Conservation (phyloP, 2,113 vertebrate genomes). For the Ariopsis seemanni region DNA sequence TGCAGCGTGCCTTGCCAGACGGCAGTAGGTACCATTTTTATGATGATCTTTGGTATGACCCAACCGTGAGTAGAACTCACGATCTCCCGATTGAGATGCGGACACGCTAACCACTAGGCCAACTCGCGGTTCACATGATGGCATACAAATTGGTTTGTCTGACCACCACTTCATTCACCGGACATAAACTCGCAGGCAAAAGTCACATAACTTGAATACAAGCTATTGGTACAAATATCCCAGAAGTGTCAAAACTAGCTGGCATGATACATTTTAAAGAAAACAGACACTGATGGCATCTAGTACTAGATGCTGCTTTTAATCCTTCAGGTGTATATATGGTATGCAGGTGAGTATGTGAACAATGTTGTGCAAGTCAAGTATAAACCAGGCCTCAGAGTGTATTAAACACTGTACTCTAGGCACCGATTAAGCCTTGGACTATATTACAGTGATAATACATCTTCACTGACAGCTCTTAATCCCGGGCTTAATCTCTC, state of each 20-base stretch:
- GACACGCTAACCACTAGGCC: too few relatives aligned
- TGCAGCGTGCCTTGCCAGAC: too few relatives aligned
- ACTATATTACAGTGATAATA: slow-evolving; percentile 16
- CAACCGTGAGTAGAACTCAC: too few relatives aligned
- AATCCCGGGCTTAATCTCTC: slow-evolving; percentile 18
- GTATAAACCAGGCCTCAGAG: background rate
- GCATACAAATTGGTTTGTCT: too few relatives aligned
- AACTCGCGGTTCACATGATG: too few relatives aligned
- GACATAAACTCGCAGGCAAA: too few relatives aligned
- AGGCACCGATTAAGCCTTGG: background rate
- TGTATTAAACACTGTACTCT: slow-evolving; percentile 10
- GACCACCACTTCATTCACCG: too few relatives aligned
- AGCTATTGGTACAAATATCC: background rate
- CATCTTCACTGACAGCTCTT: slow-evolving; percentile 11
- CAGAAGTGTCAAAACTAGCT: background rate
- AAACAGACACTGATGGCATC: background rate
- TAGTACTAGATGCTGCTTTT: too few relatives aligned
- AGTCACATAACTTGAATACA: too few relatives aligned
- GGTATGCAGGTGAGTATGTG: background rate
- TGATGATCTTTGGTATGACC: too few relatives aligned
- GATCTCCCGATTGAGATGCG: too few relatives aligned
- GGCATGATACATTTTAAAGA: background rate
- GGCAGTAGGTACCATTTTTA: too few relatives aligned
- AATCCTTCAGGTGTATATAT: background rate
- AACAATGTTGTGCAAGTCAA: background rate